Evolutionary conservation across 2,888 invertebrate genomes (phyloP).

Genomic region (Sarcophaga caerulescens): DNA sequence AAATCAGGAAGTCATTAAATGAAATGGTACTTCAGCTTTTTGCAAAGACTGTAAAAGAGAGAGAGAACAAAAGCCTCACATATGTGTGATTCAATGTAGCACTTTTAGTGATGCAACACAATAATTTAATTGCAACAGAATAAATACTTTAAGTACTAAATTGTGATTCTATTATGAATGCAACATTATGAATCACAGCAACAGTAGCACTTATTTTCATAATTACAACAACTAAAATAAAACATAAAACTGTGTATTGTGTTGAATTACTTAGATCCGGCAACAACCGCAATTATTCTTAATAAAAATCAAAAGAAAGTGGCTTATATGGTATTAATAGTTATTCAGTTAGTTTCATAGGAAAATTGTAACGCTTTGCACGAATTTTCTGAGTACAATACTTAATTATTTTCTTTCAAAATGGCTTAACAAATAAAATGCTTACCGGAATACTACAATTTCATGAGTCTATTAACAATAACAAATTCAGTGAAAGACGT

Average conservation of each 20-base stretch:
- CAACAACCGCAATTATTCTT: no score
- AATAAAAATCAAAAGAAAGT: no score
- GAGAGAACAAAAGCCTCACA: not conserved
- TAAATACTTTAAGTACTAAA: constrained; percentile 8
- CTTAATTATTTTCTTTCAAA: no score
- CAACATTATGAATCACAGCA: not conserved
- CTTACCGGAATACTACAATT: no score
- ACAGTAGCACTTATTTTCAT: not conserved
- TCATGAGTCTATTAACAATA: no score
- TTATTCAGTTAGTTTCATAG: no score
- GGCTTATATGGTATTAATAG: no score
- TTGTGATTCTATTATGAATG: not conserved
- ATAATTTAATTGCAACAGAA: constrained; percentile 5
- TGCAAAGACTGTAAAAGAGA: not conserved
- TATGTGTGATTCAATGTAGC: constrained; percentile 20
- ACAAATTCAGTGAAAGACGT: no score
- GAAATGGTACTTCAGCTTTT: constrained; percentile 23
- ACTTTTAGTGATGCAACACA: constrained; percentile 29
- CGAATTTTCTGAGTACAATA: no score
- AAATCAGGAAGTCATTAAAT: constrained; percentile 51
- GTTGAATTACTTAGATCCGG: no score
- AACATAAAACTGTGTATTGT: not conserved
- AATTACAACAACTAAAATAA: not conserved
- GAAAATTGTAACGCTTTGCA: no score
- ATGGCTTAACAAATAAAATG: no score